These are phyloP conservation scores for Cryptus viduatorius DNA, from an alignment of 2,888 invertebrate species.

Conservation along the genomic window DNA sequence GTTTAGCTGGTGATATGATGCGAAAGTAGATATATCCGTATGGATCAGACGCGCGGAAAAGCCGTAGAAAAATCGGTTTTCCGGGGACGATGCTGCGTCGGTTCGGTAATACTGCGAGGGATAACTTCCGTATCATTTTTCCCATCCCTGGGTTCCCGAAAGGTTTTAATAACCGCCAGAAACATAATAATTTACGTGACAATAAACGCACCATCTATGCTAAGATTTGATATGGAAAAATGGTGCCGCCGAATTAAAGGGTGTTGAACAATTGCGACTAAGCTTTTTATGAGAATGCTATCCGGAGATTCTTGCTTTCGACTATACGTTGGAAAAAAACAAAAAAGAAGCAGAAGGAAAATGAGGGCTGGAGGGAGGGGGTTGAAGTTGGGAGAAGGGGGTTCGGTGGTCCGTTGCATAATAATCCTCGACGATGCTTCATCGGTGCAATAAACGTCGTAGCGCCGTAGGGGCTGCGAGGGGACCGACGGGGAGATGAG, in stretches of 20 bases:
- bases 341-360: slow-evolving; percentile 32
- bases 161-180: slow-evolving; percentile 11
- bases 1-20: background rate
- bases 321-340: slow-evolving; percentile 25
- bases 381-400: slow-evolving; percentile 41
- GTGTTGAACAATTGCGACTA: slow-evolving; percentile 66
- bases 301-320: background rate
- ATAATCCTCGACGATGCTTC: slow-evolving; percentile 76
- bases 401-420: slow-evolving; percentile 70
- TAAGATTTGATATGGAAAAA: slow-evolving; percentile 40
- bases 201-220: background rate
- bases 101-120: background rate
- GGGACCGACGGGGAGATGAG: slow-evolving; percentile 21
- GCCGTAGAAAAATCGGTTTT: background rate
- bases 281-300: slow-evolving; percentile 66
- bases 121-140: background rate
- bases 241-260: slow-evolving; percentile 37
- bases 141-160: background rate
- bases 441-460: slow-evolving; percentile 78
- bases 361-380: slow-evolving; percentile 21
- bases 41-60: background rate
- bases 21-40: background rate
- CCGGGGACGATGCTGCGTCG: too few species aligned
- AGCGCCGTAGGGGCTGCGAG: slow-evolving; percentile 19
- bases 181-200: slow-evolving; percentile 11